These are phyloP conservation scores for Phaonia tiefii DNA, from an alignment of 2,888 invertebrate genomes.

Conservation along the genomic window DNA sequence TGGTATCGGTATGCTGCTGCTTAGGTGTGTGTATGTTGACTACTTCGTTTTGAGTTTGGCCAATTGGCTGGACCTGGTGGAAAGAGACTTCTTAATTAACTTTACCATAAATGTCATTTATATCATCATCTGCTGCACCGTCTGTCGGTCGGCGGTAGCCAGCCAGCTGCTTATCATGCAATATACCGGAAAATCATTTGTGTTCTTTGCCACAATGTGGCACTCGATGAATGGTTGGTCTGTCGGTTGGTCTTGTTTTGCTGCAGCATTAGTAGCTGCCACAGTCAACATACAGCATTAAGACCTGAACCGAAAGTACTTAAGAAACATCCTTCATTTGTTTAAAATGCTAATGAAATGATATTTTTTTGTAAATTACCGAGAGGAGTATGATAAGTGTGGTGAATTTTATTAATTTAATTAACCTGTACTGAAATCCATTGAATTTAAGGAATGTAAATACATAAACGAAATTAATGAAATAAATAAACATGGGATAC, in stretches of 20 bases:
- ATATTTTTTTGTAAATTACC: neutral
- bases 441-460: too few relatives aligned
- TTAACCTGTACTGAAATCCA: too few relatives aligned
- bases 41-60: neutral
- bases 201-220: constrained; percentile 26
- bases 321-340: constrained; percentile 47
- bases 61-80: constrained; percentile 8
- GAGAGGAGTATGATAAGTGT: too few relatives aligned
- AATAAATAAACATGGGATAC: too few relatives aligned
- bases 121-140: constrained; percentile 42
- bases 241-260: constrained; percentile 7
- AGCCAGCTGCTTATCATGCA: constrained; percentile 46
- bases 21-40: constrained; percentile 7
- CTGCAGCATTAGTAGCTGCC: constrained; percentile 1
- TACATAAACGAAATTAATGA: too few relatives aligned
- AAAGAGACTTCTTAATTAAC: constrained; percentile 59
- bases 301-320: constrained; percentile 26
- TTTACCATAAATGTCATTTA: constrained; percentile 60
- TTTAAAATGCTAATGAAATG: constrained; percentile 50
- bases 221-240: constrained; percentile 5
- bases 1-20: neutral
- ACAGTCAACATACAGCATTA: neutral
- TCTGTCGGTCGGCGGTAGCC: neutral
- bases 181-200: constrained; percentile 55
- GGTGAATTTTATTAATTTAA: too few relatives aligned